phyloP scores from a whole-genome alignment of 2,797 vertebrate species.

The Siniperca undulata region DNA sequence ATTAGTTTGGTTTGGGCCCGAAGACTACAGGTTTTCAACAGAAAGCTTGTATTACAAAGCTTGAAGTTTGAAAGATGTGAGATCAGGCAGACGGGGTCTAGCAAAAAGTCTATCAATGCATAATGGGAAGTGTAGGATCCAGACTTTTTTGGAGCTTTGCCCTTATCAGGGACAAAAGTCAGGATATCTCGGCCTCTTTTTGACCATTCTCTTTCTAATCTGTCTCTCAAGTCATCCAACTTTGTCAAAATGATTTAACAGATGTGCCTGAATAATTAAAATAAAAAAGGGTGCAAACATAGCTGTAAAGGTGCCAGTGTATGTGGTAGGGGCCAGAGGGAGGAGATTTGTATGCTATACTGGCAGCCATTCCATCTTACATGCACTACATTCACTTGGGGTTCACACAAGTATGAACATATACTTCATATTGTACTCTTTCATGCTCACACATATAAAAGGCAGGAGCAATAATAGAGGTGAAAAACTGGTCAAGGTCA shows the following conservation, averaged over 20 bases:
- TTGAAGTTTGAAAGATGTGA: background rate
- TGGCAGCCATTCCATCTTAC: constrained; percentile 33
- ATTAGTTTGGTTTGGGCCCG: background rate
- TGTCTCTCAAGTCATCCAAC: background rate
- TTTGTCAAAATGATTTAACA: constrained; percentile 17
- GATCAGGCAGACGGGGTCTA: background rate
- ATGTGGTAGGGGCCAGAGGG: background rate
- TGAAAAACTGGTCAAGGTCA: constrained; percentile 71
- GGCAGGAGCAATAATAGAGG: constrained; percentile 45
- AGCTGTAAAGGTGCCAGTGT: background rate
- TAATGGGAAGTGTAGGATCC: background rate
- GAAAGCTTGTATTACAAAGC: background rate
- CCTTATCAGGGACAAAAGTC: background rate
- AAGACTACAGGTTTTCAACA: background rate
- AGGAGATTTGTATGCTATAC: constrained; percentile 4
- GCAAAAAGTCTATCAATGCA: constrained; percentile 18
- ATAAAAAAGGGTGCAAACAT: constrained; percentile 22
- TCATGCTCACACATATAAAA: constrained; percentile 43
- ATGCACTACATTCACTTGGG: constrained; percentile 13
- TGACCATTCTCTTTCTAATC: constrained; percentile 1
- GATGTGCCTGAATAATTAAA: constrained; percentile 2
- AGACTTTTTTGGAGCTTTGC: background rate
- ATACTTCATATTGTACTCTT: constrained; percentile 33
- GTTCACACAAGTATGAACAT: constrained; percentile 13
- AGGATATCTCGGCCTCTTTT: background rate